Conservation (phyloP, 2,888 invertebrate genomes). For the Chymomyza fuscimana region DNA sequence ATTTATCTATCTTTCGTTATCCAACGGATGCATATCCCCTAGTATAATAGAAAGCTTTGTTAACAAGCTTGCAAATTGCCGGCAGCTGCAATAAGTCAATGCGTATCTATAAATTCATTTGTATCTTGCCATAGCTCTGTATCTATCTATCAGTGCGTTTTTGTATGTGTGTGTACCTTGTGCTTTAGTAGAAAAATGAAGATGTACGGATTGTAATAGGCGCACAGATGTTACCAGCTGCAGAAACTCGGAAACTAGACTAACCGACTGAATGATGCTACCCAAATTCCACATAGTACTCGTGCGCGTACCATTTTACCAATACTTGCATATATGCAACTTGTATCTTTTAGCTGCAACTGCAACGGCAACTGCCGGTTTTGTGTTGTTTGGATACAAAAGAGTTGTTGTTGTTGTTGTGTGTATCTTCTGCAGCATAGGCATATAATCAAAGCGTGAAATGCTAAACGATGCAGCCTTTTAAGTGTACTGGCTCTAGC, state of each 20-base stretch:
- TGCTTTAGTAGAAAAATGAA: conserved; percentile 70
- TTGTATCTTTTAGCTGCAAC: conserved; percentile 16
- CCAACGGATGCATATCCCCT: neutral
- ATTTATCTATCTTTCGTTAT: neutral
- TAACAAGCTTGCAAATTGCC: neutral
- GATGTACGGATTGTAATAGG: conserved; percentile 75
- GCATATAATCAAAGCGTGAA: conserved; percentile 11
- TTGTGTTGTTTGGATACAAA: conserved; percentile 16
- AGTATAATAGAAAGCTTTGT: neutral
- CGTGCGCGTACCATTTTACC: neutral
- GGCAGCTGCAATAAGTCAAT: neutral
- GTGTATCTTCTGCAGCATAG: neutral
- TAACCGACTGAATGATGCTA: conserved; percentile 13
- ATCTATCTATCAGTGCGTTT: conserved; percentile 4
- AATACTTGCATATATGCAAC: conserved; percentile 14
- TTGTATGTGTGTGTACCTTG: neutral
- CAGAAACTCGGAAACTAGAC: conserved; percentile 28
- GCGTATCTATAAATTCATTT: neutral
- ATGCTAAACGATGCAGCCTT: conserved; percentile 42
- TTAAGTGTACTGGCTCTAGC: conserved; percentile 23
- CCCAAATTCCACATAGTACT: neutral
- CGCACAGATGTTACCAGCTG: conserved; percentile 54
- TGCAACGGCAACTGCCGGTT: conserved; percentile 39
- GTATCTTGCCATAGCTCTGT: neutral
- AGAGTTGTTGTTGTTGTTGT: neutral